These are phyloP conservation scores for Motacilla alba DNA, from an alignment of 2,113 vertebrate genomes.

Conservation along the genomic window DNA sequence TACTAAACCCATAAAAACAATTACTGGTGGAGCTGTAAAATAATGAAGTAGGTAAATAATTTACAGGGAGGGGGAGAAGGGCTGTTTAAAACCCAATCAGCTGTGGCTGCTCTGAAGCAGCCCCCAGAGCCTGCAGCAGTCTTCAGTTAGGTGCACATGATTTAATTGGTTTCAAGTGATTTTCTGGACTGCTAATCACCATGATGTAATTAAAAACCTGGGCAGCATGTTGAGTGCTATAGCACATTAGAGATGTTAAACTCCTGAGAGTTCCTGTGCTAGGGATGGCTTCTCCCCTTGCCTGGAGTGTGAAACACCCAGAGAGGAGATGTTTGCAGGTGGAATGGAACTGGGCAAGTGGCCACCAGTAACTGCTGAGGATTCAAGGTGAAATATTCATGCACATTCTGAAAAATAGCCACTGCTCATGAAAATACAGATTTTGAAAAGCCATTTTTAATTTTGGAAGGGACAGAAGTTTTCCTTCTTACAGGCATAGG, in stretches of 20 bases:
- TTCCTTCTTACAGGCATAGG: neutral
- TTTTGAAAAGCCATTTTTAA: neutral
- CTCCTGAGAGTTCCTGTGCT: neutral
- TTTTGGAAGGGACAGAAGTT: neutral
- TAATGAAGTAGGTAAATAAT: neutral
- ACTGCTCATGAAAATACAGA: neutral
- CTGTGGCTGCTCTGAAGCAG: neutral
- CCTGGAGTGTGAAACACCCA: neutral
- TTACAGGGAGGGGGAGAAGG: neutral
- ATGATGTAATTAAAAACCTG: neutral
- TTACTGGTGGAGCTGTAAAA: neutral
- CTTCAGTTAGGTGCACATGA: neutral
- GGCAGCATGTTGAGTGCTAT: neutral
- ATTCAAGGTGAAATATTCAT: neutral
- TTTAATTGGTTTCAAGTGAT: neutral
- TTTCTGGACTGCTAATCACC: slow-evolving; percentile 11
- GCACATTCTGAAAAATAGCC: neutral
- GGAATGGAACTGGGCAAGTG: neutral
- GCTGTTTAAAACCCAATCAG: neutral
- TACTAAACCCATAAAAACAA: neutral
- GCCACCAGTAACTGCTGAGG: neutral
- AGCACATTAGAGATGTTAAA: neutral
- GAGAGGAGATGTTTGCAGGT: neutral
- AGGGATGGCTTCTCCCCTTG: neutral
- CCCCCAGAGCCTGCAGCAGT: neutral